Evolutionary conservation across 2,113 vertebrate species (phyloP).

Genomic region (Columba livia): DNA sequence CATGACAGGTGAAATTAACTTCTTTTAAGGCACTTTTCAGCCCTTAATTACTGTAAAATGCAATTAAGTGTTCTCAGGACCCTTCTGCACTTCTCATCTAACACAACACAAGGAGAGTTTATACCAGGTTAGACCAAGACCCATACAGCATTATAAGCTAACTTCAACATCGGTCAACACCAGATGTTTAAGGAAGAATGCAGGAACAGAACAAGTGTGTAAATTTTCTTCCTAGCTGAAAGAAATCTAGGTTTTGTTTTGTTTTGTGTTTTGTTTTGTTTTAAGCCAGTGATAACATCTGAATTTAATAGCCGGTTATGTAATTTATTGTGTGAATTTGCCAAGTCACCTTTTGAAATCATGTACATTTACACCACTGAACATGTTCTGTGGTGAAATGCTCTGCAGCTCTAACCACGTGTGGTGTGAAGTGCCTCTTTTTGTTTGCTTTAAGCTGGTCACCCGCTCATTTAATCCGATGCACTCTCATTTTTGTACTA

Average conservation of each 20-base stretch:
- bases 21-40: neutral
- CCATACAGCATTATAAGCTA: fast-evolving
- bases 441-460: neutral
- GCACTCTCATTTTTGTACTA: neutral
- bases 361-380: neutral
- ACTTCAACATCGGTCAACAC: neutral
- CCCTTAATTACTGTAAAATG: neutral
- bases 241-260: neutral
- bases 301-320: neutral
- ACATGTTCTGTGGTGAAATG: neutral
- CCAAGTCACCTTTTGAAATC: neutral
- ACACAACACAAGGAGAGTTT: neutral
- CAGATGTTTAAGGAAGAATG: neutral
- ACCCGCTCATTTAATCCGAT: neutral
- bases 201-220: neutral
- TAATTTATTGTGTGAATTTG: neutral
- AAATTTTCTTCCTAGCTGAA: neutral
- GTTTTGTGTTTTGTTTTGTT: neutral
- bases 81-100: neutral
- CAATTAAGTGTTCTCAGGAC: neutral
- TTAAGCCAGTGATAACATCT: neutral
- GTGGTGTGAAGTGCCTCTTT: neutral
- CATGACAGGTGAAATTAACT: neutral
- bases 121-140: neutral
- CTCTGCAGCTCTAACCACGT: neutral